Conservation (phyloP, 2,113 vertebrate species). For the Herpailurus yagouaroundi region DNA sequence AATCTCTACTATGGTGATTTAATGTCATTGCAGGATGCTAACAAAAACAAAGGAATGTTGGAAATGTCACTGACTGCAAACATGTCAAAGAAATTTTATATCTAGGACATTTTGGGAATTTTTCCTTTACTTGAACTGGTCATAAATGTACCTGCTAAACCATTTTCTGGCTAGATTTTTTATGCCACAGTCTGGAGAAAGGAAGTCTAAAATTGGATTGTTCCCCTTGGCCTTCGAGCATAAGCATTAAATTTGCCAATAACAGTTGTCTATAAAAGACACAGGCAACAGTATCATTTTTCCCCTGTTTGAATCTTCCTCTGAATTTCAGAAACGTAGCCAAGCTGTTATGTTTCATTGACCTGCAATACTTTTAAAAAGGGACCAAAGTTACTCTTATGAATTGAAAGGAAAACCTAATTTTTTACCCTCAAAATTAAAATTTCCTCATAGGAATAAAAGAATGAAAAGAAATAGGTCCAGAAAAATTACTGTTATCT, state of each 20-base stretch:
- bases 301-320: background rate
- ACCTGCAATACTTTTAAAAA: background rate
- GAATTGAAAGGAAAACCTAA: background rate
- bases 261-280: conserved; percentile 59
- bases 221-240: conserved; percentile 45
- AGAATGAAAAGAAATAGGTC: conserved; percentile 2
- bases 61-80: conserved; percentile 50
- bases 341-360: conserved; percentile 19
- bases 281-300: conserved; percentile 30
- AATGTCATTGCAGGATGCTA: conserved; percentile 27
- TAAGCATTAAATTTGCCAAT: conserved; percentile 41
- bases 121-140: conserved; percentile 65
- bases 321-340: background rate
- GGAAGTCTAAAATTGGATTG: conserved; percentile 70
- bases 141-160: conserved; percentile 58
- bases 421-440: conserved; percentile 18
- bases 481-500: background rate
- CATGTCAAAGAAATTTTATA: conserved; percentile 54
- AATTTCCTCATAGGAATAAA: background rate
- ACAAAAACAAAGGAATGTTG: conserved; percentile 63
- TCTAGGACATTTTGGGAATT: conserved; percentile 26
- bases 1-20: conserved; percentile 28
- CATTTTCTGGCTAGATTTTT: conserved; percentile 58
- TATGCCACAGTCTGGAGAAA: conserved; percentile 57
- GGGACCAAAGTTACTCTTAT: background rate